Evolutionary conservation across 2,113 vertebrate species (phyloP), one percentile per base, ranked within the genome.

Genomic region (Prunella himalayana): DNA sequence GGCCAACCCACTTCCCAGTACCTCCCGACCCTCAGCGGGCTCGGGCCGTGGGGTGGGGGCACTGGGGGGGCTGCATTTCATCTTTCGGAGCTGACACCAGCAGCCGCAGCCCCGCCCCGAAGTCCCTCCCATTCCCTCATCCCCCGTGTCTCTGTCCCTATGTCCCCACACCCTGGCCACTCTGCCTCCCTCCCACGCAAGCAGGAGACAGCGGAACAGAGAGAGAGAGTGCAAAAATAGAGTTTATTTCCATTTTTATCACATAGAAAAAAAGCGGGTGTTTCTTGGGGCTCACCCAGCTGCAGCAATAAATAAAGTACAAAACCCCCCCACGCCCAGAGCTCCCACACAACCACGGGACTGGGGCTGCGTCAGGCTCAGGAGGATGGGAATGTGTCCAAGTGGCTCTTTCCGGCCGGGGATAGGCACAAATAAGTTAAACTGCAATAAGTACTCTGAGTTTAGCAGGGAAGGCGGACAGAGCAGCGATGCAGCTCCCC

Each of bases 291-390:
- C 60, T 90, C 33, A 31, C 78, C 86, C 92, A 91, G 87, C 71
- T 59, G 90, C 75, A 50, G 86, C 71, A 88, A 93, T 95, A 93
- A 95, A 95, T 96, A 95, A 27, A 77, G 89, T 88, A 83, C 80
- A 77, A 95, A 96, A 63, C 15, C 42, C 49, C 49, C 79, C 79
- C 56, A 24, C 10, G 1, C 71, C 54, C 7, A 0, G 41, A 83
- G 79, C 87, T 63, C 79, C 87, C 79, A 83, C 88, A 21, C 60
- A 54, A 54, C 79, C 90, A 54, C 13, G 27, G 33, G 83, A 54
- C 45, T 6, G 5, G 50, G 60, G 47, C 61, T 22, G 71, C 15
- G 69, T 68, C 18, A n/a, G 69, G 69, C 73, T 85, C 37, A 20
- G 80, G 57, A 53, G 24, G 28, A 9, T 50, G 61, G 54, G 66